Evolutionary conservation across 1,140 invertebrate genomes (phyloP).

Genomic region (Metaphire vulgaris): DNA sequence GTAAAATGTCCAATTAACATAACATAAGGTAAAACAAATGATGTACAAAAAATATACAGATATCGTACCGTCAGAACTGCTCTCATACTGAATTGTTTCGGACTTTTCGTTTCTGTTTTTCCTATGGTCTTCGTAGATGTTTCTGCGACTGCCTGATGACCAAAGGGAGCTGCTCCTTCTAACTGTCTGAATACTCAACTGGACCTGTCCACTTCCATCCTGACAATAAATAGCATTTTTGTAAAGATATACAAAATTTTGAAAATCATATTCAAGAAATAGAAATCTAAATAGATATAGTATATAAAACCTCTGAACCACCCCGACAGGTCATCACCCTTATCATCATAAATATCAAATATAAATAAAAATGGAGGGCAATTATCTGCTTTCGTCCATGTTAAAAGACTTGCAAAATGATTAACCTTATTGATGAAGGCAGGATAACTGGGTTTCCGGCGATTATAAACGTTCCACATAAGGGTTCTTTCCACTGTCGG

Average conservation of each 20-base stretch:
- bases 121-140: not conserved
- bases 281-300: too few relatives aligned
- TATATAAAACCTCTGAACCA: too few relatives aligned
- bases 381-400: too few relatives aligned
- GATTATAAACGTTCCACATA: conserved; percentile 76
- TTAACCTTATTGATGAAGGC: conserved; percentile 64
- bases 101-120: conserved; percentile 30
- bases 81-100: conserved; percentile 29
- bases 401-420: too few relatives aligned
- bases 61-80: conserved; percentile 41
- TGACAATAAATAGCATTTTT: conserved; percentile 15
- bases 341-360: too few relatives aligned
- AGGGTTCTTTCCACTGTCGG: conserved; percentile 64
- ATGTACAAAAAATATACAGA: too few relatives aligned
- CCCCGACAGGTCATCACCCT: too few relatives aligned
- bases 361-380: too few relatives aligned
- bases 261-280: too few relatives aligned
- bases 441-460: conserved; percentile 65
- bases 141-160: not conserved
- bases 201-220: conserved; percentile 37
- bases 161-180: conserved; percentile 40
- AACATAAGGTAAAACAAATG: too few relatives aligned
- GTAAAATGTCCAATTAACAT: too few relatives aligned
- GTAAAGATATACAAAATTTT: not conserved
- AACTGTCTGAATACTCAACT: conserved; percentile 62